Conservation (phyloP, 2,888 invertebrate species). For the Volucella bombylans region DNA sequence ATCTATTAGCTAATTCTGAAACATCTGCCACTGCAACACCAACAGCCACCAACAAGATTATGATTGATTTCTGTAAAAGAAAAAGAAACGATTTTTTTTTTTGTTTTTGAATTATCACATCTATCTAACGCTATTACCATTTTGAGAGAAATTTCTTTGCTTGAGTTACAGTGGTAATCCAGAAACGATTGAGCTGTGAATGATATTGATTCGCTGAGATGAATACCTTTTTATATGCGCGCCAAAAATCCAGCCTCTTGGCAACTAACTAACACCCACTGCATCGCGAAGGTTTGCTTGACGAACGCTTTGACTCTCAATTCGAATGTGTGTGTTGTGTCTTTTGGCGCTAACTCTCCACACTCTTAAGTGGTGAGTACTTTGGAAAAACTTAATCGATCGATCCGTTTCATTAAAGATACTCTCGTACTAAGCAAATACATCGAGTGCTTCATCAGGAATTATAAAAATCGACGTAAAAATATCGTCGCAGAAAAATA, state of each 20-base stretch:
- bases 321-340: neutral
- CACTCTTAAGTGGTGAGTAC: constrained; percentile 39
- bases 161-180: constrained; percentile 42
- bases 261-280: constrained; percentile 35
- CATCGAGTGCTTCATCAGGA: neutral
- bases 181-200: constrained; percentile 56
- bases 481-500: neutral
- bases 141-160: constrained; percentile 40
- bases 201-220: constrained; percentile 44
- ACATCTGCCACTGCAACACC: constrained; percentile 48
- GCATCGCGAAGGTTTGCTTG: constrained; percentile 26
- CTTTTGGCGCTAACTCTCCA: constrained; percentile 6
- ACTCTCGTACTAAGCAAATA: constrained; percentile 48
- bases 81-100: neutral
- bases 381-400: constrained; percentile 40
- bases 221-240: constrained; percentile 52
- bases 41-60: constrained; percentile 45
- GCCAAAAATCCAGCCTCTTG: constrained; percentile 14
- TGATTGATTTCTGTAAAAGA: constrained; percentile 37
- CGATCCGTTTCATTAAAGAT: constrained; percentile 33
- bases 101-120: neutral
- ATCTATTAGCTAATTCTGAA: constrained; percentile 30
- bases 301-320: constrained; percentile 8
- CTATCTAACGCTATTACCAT: constrained; percentile 42
- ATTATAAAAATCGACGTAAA: too few species aligned